Evolutionary conservation across 2,797 vertebrate genomes (phyloP).

Genomic region (Crocodylus rhombifer): DNA sequence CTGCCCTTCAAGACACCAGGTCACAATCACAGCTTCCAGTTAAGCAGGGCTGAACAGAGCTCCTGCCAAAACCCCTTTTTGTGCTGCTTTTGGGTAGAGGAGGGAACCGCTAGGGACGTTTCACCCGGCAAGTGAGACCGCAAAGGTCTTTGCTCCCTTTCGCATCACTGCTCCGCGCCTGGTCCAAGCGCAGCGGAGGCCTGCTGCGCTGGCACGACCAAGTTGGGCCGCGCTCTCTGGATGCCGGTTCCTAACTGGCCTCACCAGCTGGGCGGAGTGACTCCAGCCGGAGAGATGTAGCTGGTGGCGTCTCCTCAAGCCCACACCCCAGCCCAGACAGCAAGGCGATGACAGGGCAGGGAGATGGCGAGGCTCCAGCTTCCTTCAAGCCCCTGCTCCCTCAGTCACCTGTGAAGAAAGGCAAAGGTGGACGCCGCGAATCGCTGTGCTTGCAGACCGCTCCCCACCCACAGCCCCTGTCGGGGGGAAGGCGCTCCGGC

Average conservation of each 20-base stretch:
- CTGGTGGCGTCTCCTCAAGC: accelerated
- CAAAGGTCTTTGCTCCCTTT: neutral
- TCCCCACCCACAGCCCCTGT: too few relatives aligned
- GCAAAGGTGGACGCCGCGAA: neutral
- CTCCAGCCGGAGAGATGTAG: accelerated
- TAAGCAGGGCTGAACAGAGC: neutral
- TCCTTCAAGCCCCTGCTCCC: neutral
- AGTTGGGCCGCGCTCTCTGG: accelerated
- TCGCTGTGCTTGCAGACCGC: neutral
- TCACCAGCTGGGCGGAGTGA: neutral
- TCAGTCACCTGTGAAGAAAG: neutral
- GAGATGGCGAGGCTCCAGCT: neutral
- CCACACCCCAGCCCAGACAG: neutral
- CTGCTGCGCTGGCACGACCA: neutral
- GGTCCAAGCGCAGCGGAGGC: neutral
- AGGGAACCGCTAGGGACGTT: neutral
- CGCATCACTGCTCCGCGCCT: accelerated
- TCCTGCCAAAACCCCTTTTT: neutral
- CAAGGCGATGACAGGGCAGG: accelerated
- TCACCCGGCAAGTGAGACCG: neutral
- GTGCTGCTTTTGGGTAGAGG: neutral
- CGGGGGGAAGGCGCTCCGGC: neutral
- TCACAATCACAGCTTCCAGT: neutral
- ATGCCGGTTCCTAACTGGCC: accelerated
- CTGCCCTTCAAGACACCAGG: accelerated